These are phyloP conservation scores for Buathra laborator DNA, from an alignment of 2,888 invertebrate species.

Conservation along the genomic window DNA sequence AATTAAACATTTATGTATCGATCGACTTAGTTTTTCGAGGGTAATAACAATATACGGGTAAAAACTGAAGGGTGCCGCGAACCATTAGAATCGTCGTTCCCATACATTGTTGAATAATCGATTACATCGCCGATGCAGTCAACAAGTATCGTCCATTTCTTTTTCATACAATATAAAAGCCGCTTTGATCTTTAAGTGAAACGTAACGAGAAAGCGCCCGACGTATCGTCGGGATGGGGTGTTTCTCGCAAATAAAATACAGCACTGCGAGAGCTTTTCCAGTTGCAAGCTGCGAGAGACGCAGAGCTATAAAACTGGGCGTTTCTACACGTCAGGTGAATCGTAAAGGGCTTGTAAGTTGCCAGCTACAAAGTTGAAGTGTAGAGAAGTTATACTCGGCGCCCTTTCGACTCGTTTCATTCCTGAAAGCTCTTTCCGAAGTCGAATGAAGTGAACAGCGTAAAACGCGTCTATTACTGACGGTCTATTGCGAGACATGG, in stretches of 20 bases:
- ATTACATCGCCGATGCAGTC: neutral
- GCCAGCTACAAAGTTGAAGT: conserved; percentile 1
- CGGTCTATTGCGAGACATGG: neutral
- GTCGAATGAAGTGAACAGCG: neutral
- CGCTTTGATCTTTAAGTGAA: conserved; percentile 19
- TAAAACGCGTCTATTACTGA: conserved; percentile 1
- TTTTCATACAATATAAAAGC: neutral
- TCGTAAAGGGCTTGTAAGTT: conserved; percentile 26
- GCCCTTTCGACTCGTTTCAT: conserved; percentile 2
- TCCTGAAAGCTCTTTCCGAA: neutral
- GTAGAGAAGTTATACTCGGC: neutral
- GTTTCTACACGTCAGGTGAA: neutral
- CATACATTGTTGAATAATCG: neutral
- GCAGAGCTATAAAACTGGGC: conserved; percentile 13
- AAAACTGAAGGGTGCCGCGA: neutral
- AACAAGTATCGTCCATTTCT: neutral
- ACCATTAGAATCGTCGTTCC: neutral
- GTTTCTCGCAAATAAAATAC: conserved; percentile 8
- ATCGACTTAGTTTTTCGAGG: neutral
- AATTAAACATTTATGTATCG: neutral
- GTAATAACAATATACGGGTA: neutral
- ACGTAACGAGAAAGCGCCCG: conserved; percentile 14
- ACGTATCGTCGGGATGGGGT: neutral
- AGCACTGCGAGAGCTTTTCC: neutral
- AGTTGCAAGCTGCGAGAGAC: conserved; percentile 4